These are phyloP conservation scores for Lordiphosa mommai DNA, from an alignment of 1,140 invertebrate species.

Conservation along the genomic window DNA sequence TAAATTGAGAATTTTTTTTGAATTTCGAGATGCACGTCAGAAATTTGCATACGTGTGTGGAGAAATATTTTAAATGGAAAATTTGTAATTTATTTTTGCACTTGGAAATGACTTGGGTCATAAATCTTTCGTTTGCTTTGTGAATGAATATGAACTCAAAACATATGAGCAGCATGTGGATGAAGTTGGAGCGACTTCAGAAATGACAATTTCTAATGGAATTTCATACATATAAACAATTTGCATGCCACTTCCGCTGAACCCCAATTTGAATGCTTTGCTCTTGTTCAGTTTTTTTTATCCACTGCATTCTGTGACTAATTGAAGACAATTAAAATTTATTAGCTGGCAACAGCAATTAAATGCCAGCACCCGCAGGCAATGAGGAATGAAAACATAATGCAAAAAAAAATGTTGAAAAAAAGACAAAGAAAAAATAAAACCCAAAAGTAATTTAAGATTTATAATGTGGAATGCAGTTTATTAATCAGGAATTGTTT, in stretches of 20 bases:
- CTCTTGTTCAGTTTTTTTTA: conserved; percentile 17
- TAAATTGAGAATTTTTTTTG: conserved; percentile 30
- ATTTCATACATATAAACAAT: conserved; percentile 32
- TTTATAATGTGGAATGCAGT: no score
- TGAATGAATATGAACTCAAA: conserved; percentile 51
- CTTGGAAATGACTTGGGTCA: conserved; percentile 4
- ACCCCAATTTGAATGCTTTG: conserved; percentile 37
- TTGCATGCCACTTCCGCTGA: conserved; percentile 49
- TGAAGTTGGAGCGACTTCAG: background rate
- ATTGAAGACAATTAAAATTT: conserved; percentile 79
- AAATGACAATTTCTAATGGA: conserved; percentile 38
- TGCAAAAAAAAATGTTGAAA: conserved; percentile 1
- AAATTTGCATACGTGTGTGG: conserved; percentile 46
- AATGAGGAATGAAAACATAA: conserved; percentile 15
- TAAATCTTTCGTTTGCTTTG: conserved; percentile 30
- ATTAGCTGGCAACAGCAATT: conserved; percentile 77
- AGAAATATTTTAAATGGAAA: conserved; percentile 31
- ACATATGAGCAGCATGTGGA: conserved; percentile 60
- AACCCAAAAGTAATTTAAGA: no score
- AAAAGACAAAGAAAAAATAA: background rate
- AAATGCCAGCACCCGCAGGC: conserved; percentile 55
- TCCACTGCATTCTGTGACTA: conserved; percentile 66
- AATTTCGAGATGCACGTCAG: no score
- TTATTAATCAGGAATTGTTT: no score
- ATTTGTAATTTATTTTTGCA: conserved; percentile 19